Base-by-base conservation (phyloP, 2,888 invertebrate genomes). In the Macrophya alboannulata region DNA sequence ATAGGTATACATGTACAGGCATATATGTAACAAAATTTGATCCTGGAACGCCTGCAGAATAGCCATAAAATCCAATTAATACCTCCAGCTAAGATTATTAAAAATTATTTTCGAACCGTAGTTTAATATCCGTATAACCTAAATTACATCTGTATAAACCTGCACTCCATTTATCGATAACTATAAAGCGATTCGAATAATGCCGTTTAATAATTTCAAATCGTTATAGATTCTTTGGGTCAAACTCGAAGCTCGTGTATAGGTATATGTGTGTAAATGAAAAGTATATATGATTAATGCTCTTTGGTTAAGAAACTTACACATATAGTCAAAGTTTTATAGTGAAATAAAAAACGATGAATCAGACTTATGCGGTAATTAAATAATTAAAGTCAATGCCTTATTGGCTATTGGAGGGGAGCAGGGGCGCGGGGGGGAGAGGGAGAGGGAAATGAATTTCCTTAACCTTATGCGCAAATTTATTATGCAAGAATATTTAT, bases 311-410 rank as follows among this genome's bases (percentile, higher is more conserved):
- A 2, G 5, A 6, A 6, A n/a, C 55, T 5, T n/a, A n/a, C n/a
- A n/a, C n/a, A 51, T 17, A n/a, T n/a, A 55, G n/a, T 55, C 55
- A 21, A 62, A 62, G n/a, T 21, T 62, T 62, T 62, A 62, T 62
- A 62, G 25, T 12, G 62, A 62, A 62, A 62, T 62, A 21, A 21
- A 21, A 25, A 25, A 25, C 25, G 62, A 25, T 55, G 55, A 55
- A 55, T 55, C 55, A 55, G 55, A 55, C 55, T 31, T 55, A 51
- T 51, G n/a, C 17, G 6, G 8, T 51, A 17, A 6, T 6, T n/a
- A 55, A 55, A 55, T 55, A 55, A 55, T 55, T 55, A 55, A 55
- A 55, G 55, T 55, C 55, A 55, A 55, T 55, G 55, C n/a, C 55
- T 55, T 55, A n/a, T 55, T 55, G n/a, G 55, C 8, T 55, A n/a